Base-by-base conservation (phyloP, 2,113 vertebrate genomes). In the Hepsetus odoe region DNA sequence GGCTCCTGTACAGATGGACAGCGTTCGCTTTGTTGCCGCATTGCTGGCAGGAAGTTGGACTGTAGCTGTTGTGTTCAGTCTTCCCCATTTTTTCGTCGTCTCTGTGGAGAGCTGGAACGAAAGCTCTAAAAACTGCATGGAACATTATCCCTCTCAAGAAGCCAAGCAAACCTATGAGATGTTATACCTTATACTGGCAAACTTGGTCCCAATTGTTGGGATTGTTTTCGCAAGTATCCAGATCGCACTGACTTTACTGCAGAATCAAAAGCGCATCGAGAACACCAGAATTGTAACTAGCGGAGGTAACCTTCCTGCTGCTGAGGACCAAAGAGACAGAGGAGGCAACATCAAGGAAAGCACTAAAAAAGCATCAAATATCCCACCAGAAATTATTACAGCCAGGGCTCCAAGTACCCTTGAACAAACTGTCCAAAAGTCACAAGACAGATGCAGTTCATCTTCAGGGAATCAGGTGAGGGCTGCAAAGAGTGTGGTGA, bases 401-500 rank as follows among this genome's bases (percentile, higher is more conserved):
- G 1, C 7, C 59, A 64, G 38, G 16, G 10, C 6, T 3, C 38
- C 55, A 14, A 69, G n/a, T n/a, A n/a, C n/a, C 22, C 40, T 16
- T 10, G 35, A 46, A 26, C 32, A 68, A 35, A 12, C 9, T 2
- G 12, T 22, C n/a, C 24, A 30, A 78, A 87, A 61, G 38, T 30
- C 46, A 58, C 56, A 78, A 5, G 55, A 76, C 6, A 90, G 89
- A 75, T 11, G 69, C 49, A 78, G 67, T 5, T 5, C 26, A 0
- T 68, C 76, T 72, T 64, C 89, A 0, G 28, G 71, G 49, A 76
- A 59, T 74, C 90, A 90, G 83, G 79, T 90, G 73, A 87, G 92
- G 46, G 92, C 91, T 0, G 93, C 91, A n/a, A 92, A 92, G 80
- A 92, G 91, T 2, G 91, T 93, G 81, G 87, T 92, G 76, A 90